Base-by-base conservation (phyloP, 2,888 invertebrate species). In the Nipponacmea schrenckii region DNA sequence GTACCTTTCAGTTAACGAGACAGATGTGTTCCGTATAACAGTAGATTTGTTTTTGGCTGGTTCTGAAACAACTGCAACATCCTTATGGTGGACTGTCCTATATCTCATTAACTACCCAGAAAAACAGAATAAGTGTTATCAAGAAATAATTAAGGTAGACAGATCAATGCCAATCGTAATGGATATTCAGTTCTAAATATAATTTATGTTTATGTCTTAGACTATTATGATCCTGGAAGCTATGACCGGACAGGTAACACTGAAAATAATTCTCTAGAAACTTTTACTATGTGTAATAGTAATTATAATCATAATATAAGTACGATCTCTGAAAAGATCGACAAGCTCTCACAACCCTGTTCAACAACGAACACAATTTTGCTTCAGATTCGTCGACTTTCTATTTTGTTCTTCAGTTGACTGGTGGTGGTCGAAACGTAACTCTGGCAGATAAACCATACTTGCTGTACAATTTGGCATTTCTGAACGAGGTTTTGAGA, bases 1-100 rank as follows among this genome's bases (percentile, higher is more conserved):
- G n/a, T 48, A 4, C 8, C 1, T 56, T 39, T 46, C 48, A 69
- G 69, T 69, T 3, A 39, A 44, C 39, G 71, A 71, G 15, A 62
- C 56, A 10, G 69, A 71, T 24, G n/a, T 74, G 14, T 71, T 74
- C 44, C 74, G 66, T 0, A 68, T 64, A 7, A 70, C 69, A 17
- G 64, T 68, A 7, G 76, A 76, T 31, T 24, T 76, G 24, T 76
- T 74, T 62, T 17, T 68, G 26, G 76, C 74, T 17, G 76, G 76
- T 4, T 64, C 74, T 7, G 76, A 76, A 26, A 68, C 74, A 12
- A 74, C 74, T 1, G 67, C 74, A 8, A 70, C 66, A 17, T 66
- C 70, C 26, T 50, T 76, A n/a, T 14, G 31, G 10, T 76, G 76
- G 76, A 20, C 46, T 14, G 20, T 74, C 14, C 46, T 76, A 2